Base-by-base conservation (phyloP, 2,888 invertebrate species). In the Drosophila fulvimacula region DNA sequence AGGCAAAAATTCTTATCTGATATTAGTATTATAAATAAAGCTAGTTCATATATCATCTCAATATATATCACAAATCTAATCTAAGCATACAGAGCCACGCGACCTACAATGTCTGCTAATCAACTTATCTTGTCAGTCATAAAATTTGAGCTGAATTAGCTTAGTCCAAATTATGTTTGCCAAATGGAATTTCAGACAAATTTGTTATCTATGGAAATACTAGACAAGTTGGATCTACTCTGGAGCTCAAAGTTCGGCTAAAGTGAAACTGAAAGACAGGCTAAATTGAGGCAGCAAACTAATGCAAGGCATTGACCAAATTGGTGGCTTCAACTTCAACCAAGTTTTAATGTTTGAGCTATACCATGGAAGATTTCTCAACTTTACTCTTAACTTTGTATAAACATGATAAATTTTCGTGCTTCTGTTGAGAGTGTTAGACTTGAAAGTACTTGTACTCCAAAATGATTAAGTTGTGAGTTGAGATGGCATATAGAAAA, bases 111-210 rank as follows among this genome's bases (percentile, higher is more conserved):
- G n/a, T 53, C 17, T 24, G 19, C 21, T 55, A 17, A 24, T 41
- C 32, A 41, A 3, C 9, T 30, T 9, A 46, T 32, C 30, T 46
- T 0, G 6, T 19, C 0, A 17, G 24, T 13, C 19, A 21, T 30
- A 24, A 32, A 46, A 62, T 36, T 24, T 34, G 10, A 19, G 21
- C 36, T 51, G n/a, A 17, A n/a, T 51, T 51, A 19, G 32, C 19
- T 62, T 17, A 2, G 38, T 0, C 19, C 4, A 3, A 17, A 5
- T 21, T 46, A 17, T 24, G 17, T 30, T 38, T 15, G 36, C n/a
- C 3, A 21, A 7, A 61, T 19, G 4, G 5, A 30, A 34, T 44
- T 30, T 17, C 10, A 24, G 19, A 32, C 32, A 17, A 36, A 1
- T 46, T 15, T 13, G 5, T 17, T 38, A 32, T 15, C 30, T 19